A percentile compares a stretch with the other conserved stretches of the same genome.
Conservation (phyloP, 2,888 invertebrate species). For the Leucania comma region DNA sequence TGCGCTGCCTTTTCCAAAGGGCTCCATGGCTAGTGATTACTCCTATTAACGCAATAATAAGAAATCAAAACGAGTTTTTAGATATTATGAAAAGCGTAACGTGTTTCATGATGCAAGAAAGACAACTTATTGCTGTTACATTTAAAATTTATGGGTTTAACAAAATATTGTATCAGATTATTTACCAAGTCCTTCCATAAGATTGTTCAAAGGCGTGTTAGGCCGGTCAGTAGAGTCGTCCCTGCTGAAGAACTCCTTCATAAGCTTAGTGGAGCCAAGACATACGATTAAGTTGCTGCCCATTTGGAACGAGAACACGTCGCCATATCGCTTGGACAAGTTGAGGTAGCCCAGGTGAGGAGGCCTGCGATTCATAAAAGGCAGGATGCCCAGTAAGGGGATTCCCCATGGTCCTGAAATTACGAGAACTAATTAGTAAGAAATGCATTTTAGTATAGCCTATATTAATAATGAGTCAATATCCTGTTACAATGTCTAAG, state of each 20-base stretch:
- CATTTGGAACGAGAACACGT: conserved; percentile 93
- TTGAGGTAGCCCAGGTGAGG: conserved; percentile 94
- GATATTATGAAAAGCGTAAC: conserved; percentile 16
- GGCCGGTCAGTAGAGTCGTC: conserved; percentile 96
- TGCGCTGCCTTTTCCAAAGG: conserved; percentile 96
- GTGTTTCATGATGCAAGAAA: conserved; percentile 16
- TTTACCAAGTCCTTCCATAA: conserved; percentile 96
- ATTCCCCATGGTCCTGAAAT: conserved; percentile 94
- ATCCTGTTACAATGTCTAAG: neutral
- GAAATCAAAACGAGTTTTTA: conserved; percentile 1
- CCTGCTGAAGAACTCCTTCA: conserved; percentile 94
- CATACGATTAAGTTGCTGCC: conserved; percentile 95
- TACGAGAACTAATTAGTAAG: neutral
- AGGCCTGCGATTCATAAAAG: conserved; percentile 93
- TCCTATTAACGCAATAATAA: conserved; percentile 62
- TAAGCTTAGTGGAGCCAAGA: conserved; percentile 94
- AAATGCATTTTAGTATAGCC: no score
- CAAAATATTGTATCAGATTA: conserved; percentile 1
- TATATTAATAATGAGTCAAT: neutral
- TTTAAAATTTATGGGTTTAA: neutral
- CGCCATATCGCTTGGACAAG: conserved; percentile 94
- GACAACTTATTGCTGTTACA: conserved; percentile 8
- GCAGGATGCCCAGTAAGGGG: conserved; percentile 94
- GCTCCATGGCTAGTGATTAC: conserved; percentile 91
- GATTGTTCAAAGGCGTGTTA: conserved; percentile 94